phyloP scores from a whole-genome alignment of 2,888 invertebrate species.

The Perdita meconis region DNA sequence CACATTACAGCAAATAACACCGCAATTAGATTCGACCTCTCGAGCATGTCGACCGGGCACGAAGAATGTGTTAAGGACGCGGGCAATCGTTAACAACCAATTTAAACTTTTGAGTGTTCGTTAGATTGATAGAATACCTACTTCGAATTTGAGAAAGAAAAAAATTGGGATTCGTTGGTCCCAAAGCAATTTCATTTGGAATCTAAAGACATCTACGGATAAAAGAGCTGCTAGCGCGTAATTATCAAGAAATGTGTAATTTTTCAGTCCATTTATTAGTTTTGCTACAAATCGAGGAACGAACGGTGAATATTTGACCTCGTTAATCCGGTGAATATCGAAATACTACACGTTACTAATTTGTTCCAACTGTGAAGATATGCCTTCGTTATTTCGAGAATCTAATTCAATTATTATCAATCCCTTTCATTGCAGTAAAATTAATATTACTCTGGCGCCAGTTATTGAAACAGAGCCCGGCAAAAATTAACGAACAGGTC shows the following conservation, averaged over 20 bases:
- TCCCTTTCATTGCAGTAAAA: neutral
- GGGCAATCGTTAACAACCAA: slow-evolving; percentile 50
- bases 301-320: neutral
- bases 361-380: neutral
- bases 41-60: slow-evolving; percentile 7
- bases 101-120: slow-evolving; percentile 55
- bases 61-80: slow-evolving; percentile 26
- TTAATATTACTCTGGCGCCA: neutral
- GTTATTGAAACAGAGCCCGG: neutral
- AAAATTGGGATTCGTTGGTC: neutral
- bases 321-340: neutral
- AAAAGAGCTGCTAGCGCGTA: no score
- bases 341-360: slow-evolving; percentile 9
- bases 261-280: no score
- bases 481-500: neutral
- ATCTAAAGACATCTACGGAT: neutral
- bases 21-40: slow-evolving; percentile 39
- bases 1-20: slow-evolving; percentile 21
- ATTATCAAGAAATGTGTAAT: no score
- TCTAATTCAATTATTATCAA: neutral
- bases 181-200: no score
- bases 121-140: neutral
- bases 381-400: neutral
- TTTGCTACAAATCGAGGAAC: no score
- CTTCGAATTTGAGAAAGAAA: neutral